A percentile compares a stretch with the other conserved stretches of the same genome.
Evolutionary conservation across 2,797 vertebrate genomes (phyloP).

Genomic region (Numenius phaeopus): DNA sequence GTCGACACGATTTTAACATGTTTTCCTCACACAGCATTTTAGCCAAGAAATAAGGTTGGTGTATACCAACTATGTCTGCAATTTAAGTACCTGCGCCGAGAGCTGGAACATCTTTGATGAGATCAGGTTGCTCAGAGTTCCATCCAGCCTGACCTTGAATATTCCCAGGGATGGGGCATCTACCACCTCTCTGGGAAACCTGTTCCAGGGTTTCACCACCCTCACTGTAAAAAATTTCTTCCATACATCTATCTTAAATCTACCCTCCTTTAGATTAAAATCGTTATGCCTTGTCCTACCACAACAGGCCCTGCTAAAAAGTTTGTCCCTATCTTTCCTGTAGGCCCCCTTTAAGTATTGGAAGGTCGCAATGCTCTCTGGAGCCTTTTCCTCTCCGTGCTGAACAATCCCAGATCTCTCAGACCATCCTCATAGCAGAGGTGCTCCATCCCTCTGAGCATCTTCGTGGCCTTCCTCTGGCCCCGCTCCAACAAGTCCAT

Average conservation of each 20-base stretch:
- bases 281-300: background rate
- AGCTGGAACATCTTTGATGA: background rate
- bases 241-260: background rate
- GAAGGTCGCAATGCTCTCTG: background rate
- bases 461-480: background rate
- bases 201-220: background rate
- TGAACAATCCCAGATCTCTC: background rate
- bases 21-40: background rate
- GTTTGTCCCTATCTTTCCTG: background rate
- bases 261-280: background rate
- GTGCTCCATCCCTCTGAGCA: background rate
- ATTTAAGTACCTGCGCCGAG: background rate
- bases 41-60: background rate
- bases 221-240: background rate
- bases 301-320: background rate
- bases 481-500: background rate
- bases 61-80: background rate
- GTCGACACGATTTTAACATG: background rate
- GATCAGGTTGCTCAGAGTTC: background rate
- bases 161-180: background rate
- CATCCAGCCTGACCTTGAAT: background rate
- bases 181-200: background rate
- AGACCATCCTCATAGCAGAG: background rate
- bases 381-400: background rate
- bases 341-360: no score